Evolutionary conservation across 2,113 vertebrate genomes (phyloP), one percentile per base, ranked within the genome.

Genomic region (Enhydra lutris): DNA sequence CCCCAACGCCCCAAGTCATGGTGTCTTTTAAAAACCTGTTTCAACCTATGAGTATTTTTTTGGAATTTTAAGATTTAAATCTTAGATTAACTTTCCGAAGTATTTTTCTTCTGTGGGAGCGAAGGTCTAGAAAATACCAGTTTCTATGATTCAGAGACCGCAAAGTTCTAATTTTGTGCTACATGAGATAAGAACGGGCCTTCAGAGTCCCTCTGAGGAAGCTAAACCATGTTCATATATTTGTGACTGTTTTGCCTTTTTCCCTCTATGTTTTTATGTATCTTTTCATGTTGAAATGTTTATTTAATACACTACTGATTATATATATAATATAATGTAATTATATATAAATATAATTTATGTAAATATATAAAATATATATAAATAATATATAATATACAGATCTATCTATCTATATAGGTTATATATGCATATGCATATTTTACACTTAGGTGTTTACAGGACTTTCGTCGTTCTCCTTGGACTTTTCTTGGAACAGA

Each of bases 51-150:
- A 55, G 82, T 89, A 26, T 31, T 82, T 34, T 84, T 84, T 39
- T 95, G 34, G n/a, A 78, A 94, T 81, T 84, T 89, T 94, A 80
- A 78, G 45, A 85, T 78, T 89, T 47, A 91, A 91, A 65, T 59
- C 24, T 61, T 89, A 42, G 84, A 88, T 96, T 88, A 91, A 42
- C 20, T 93, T 88, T 52, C 24, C 57, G 31, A 89, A 89, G 11
- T 6, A 29, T 50, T 61, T 59, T 78, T 74, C 9, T 88, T 83
- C 55, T 39, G 31, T 6, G 10, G 57, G 47, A 34, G 20, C 1
- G 67, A 45, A 91, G 24, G 11, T 59, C 36, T 97, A 80, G 86
- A 85, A 88, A 92, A 82, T 57, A 59, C 65, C 36, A 71, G 42
- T 57, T 71, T 93, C 63, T 74, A 11, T 65, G 65, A 89, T 23